These are phyloP conservation scores for Philhelius pedissequus DNA, from an alignment of 2,888 invertebrate species.

Conservation along the genomic window DNA sequence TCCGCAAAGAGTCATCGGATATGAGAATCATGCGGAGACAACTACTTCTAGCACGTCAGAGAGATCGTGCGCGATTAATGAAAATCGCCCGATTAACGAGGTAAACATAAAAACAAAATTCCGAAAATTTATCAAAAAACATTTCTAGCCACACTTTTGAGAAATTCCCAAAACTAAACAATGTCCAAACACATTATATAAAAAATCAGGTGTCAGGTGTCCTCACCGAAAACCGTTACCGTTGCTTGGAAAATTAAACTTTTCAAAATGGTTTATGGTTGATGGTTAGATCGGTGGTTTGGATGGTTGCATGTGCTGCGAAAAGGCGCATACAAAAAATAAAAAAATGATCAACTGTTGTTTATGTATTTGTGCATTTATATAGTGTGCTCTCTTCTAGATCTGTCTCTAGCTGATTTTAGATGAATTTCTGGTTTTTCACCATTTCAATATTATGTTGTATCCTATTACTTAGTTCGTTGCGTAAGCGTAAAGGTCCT, in stretches of 20 bases:
- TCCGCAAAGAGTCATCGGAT: conserved; percentile 76
- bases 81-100: conserved; percentile 79
- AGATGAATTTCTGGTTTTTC: conserved; percentile 55
- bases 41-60: conserved; percentile 77
- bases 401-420: conserved; percentile 47
- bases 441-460: conserved; percentile 64
- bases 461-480: conserved; percentile 74
- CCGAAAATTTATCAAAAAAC: conserved; percentile 65
- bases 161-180: conserved; percentile 36
- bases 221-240: conserved; percentile 25
- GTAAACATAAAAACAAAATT: conserved; percentile 73
- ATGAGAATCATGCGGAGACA: conserved; percentile 77
- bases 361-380: conserved; percentile 58
- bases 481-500: conserved; percentile 76
- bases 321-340: conserved; percentile 32
- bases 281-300: not conserved
- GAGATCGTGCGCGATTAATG: conserved; percentile 77
- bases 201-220: conserved; percentile 12
- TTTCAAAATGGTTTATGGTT: conserved; percentile 35
- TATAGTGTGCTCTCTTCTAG: conserved; percentile 53
- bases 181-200: conserved; percentile 9
- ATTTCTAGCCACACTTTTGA: conserved; percentile 51
- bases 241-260: conserved; percentile 25
- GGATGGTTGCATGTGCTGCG: conserved; percentile 15
- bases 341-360: conserved; percentile 15